A percentile compares a stretch with the other conserved stretches of the same genome.
phyloP scores from a whole-genome alignment of 2,888 invertebrate species.

The Dusona sp. region DNA sequence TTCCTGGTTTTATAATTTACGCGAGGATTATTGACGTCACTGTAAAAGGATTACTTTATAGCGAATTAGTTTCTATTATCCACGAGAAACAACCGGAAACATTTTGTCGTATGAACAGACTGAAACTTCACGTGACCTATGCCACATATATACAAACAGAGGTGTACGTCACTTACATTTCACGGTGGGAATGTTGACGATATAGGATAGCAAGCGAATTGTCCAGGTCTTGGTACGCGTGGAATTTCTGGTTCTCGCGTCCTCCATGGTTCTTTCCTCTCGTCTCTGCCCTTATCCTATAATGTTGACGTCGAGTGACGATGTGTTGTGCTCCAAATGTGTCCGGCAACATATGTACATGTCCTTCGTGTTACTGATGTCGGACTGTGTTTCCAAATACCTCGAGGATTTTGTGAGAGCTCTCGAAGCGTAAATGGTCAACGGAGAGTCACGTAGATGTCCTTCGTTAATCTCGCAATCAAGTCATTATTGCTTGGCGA shows the following conservation, averaged over 20 bases:
- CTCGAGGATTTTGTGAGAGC: slow-evolving; percentile 18
- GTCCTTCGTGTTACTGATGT: slow-evolving; percentile 15
- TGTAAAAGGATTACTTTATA: neutral
- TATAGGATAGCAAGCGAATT: slow-evolving; percentile 28
- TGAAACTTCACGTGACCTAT: neutral
- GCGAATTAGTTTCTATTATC: neutral
- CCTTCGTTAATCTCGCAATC: slow-evolving; percentile 42
- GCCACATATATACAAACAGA: neutral
- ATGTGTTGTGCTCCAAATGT: slow-evolving; percentile 37
- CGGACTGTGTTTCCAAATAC: slow-evolving; percentile 21
- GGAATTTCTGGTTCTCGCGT: slow-evolving; percentile 53
- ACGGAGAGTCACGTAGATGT: slow-evolving; percentile 47
- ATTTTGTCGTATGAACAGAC: neutral
- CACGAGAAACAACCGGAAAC: neutral
- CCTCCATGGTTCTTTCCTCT: slow-evolving; percentile 24
- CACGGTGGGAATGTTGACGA: slow-evolving; percentile 6
- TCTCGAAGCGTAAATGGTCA: neutral
- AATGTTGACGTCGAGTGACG: slow-evolving; percentile 15
- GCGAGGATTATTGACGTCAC: neutral
- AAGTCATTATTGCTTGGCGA: slow-evolving; percentile 15
- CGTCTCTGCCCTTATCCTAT: slow-evolving; percentile 11
- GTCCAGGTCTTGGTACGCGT: slow-evolving; percentile 32
- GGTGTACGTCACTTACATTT: slow-evolving; percentile 17
- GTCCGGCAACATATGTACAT: slow-evolving; percentile 18
- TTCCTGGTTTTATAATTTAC: neutral